Conservation (phyloP, 2,888 invertebrate genomes). For the Agrypnus murinus region DNA sequence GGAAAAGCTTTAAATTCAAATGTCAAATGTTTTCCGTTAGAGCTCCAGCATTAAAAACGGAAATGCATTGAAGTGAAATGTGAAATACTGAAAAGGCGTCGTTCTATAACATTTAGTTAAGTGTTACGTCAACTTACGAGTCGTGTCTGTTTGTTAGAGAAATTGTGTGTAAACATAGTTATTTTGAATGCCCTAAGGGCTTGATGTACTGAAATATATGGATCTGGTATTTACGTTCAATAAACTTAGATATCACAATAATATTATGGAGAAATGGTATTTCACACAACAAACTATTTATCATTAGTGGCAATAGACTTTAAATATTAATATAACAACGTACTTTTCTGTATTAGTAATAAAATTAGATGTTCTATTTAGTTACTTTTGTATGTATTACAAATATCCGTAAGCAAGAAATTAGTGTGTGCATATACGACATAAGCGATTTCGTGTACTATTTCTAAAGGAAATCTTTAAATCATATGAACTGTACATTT, state of each 20-base stretch:
- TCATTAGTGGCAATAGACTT: too few relatives aligned
- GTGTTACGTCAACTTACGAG: conserved; percentile 24
- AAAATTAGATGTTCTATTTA: too few relatives aligned
- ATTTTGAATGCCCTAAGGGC: conserved; percentile 17
- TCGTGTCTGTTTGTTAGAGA: conserved; percentile 18
- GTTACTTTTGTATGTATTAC: too few relatives aligned
- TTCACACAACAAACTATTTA: too few relatives aligned
- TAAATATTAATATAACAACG: too few relatives aligned
- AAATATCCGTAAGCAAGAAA: too few relatives aligned
- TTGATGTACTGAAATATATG: conserved; percentile 8
- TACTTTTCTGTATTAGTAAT: too few relatives aligned
- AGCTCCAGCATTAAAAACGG: background rate
- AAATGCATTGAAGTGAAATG: conserved; percentile 17
- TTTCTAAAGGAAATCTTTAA: too few relatives aligned
- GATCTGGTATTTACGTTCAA: background rate
- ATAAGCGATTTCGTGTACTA: too few relatives aligned
- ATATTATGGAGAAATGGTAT: too few relatives aligned
- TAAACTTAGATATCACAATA: background rate
- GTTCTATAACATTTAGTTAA: conserved; percentile 15
- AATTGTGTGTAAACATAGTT: conserved; percentile 26
- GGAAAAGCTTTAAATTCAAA: background rate
- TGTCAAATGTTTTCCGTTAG: conserved; percentile 1
- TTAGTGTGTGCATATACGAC: too few relatives aligned
- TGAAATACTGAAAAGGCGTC: conserved; percentile 9
- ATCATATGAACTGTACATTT: too few relatives aligned